Percentiles rank a stretch among this genome's conserved stretches.
Conservation (phyloP, 2,888 invertebrate genomes). For the Thecophora atra region DNA sequence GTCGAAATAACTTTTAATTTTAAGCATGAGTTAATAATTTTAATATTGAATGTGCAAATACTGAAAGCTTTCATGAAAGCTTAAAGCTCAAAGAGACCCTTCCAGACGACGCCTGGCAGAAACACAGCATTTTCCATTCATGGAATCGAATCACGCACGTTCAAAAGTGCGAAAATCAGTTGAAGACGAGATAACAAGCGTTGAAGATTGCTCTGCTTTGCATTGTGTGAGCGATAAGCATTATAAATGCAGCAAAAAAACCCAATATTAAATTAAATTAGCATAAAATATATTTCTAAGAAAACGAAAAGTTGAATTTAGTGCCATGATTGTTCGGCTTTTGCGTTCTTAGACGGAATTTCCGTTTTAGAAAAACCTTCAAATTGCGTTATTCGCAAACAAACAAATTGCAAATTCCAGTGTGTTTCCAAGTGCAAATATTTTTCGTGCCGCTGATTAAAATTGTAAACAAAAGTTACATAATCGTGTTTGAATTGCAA, state of each 20-base stretch:
- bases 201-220: constrained; percentile 50
- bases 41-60: too few species aligned
- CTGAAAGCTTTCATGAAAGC: too few species aligned
- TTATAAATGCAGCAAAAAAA: constrained; percentile 29
- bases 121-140: too few species aligned
- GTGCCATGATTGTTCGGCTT: neutral
- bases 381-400: neutral
- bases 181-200: constrained; percentile 63
- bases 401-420: neutral
- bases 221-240: constrained; percentile 41
- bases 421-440: neutral
- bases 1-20: too few species aligned
- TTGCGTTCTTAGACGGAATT: constrained; percentile 2
- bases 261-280: neutral
- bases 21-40: too few species aligned
- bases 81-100: too few species aligned
- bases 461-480: constrained; percentile 13
- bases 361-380: constrained; percentile 1
- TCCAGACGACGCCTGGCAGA: too few species aligned
- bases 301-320: constrained; percentile 9
- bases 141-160: constrained; percentile 47
- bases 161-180: constrained; percentile 59
- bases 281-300: constrained; percentile 10
- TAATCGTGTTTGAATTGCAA: neutral
- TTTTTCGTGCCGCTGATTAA: neutral